Percentiles rank a stretch among this genome's conserved stretches.
These are phyloP conservation scores for Halcyon leucocephala DNA, from an alignment of 2,797 vertebrate species.

Conservation along the genomic window DNA sequence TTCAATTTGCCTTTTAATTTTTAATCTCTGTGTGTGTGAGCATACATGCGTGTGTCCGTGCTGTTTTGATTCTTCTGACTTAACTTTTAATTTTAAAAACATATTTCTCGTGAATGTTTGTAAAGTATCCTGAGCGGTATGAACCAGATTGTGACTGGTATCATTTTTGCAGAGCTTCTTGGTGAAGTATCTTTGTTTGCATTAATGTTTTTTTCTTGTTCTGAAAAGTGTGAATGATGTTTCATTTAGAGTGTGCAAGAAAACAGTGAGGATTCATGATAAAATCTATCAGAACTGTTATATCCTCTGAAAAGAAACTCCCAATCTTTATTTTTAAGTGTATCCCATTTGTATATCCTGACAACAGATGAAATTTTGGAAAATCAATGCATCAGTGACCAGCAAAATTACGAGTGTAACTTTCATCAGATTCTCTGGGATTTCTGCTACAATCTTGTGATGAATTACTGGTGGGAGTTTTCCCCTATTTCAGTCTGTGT, in stretches of 20 bases:
- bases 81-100: neutral
- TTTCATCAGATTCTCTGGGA: neutral
- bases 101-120: neutral
- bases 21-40: neutral
- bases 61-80: neutral
- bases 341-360: neutral
- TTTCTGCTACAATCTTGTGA: neutral
- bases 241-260: neutral
- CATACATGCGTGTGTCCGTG: neutral
- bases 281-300: neutral
- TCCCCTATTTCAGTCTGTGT: neutral
- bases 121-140: neutral
- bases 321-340: neutral
- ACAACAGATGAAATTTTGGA: neutral
- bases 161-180: neutral
- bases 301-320: neutral
- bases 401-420: neutral
- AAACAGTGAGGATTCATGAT: neutral
- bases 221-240: neutral
- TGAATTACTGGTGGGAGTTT: neutral
- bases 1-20: slow-evolving; percentile 1
- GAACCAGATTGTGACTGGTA: neutral
- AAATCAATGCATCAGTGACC: neutral
- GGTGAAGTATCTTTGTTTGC: neutral
- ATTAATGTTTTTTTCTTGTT: neutral